Percentiles rank a stretch among this genome's conserved stretches.
These are phyloP conservation scores for Xestia xanthographa DNA, from an alignment of 2,888 invertebrate genomes.

Conservation along the genomic window DNA sequence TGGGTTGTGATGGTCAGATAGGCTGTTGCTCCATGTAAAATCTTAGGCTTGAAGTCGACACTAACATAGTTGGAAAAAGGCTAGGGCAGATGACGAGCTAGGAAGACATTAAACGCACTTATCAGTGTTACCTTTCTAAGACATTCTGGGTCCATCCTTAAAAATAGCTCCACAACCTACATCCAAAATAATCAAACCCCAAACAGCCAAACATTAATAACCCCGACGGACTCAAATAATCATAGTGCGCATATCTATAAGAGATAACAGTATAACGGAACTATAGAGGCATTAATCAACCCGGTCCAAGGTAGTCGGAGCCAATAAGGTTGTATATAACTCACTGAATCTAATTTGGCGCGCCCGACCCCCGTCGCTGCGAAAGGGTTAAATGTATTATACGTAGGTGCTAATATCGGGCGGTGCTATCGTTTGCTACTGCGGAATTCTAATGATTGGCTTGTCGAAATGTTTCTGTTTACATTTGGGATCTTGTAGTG, in stretches of 20 bases:
- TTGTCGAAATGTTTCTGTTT: conserved; percentile 36
- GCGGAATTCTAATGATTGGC: conserved; percentile 64
- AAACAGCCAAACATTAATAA: conserved; percentile 42
- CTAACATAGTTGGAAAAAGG: no score
- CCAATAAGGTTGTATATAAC: conserved; percentile 83
- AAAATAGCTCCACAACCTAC: conserved; percentile 3
- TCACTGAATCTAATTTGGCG: conserved; percentile 83
- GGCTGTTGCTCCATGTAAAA: no score
- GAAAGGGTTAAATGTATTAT: conserved; percentile 80
- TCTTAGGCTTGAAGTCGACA: no score
- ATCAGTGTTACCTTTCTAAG: neutral
- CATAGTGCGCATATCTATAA: conserved; percentile 59
- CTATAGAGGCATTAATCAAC: conserved; percentile 81
- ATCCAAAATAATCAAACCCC: conserved; percentile 23
- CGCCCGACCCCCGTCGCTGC: conserved; percentile 70
- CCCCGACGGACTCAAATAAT: conserved; percentile 54
- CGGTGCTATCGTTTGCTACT: conserved; percentile 51
- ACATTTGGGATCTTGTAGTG: neutral
- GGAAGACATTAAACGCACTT: no score
- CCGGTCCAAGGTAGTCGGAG: conserved; percentile 76
- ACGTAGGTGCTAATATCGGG: conserved; percentile 69
- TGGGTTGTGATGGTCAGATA: no score
- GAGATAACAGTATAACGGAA: conserved; percentile 71
- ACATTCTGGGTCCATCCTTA: neutral
- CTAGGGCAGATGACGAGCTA: no score